phyloP scores from a whole-genome alignment of 1,140 invertebrate genomes.

The Cotesia glomerata region DNA sequence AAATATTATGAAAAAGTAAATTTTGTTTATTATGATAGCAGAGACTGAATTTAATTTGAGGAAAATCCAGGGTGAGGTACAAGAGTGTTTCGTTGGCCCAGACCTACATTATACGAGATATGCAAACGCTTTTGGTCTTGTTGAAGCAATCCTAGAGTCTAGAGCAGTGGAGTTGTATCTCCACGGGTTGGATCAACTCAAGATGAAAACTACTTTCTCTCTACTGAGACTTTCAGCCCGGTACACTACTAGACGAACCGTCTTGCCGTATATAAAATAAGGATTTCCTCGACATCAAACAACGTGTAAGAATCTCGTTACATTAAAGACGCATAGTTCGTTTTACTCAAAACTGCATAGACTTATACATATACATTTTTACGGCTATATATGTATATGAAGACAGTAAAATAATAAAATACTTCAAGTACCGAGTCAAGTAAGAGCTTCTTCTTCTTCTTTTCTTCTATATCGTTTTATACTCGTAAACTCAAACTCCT shows the following conservation, averaged over 20 bases:
- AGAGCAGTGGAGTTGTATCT: not conserved
- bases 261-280: constrained; percentile 10
- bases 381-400: too few relatives aligned
- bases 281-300: constrained; percentile 25
- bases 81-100: not conserved
- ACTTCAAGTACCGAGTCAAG: too few relatives aligned
- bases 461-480: too few relatives aligned
- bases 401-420: too few relatives aligned
- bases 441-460: too few relatives aligned
- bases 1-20: not conserved
- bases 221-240: not conserved
- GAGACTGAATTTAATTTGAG: not conserved
- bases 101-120: not conserved
- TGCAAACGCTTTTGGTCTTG: constrained; percentile 6
- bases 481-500: too few relatives aligned
- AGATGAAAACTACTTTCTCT: constrained; percentile 9
- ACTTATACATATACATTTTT: not conserved
- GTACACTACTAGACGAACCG: not conserved
- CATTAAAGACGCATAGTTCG: constrained; percentile 10
- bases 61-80: not conserved
- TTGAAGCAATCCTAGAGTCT: not conserved
- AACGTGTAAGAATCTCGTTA: constrained; percentile 27
- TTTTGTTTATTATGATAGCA: not conserved
- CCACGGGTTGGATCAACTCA: not conserved
- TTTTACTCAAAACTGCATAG: not conserved